Evolutionary conservation across 2,888 invertebrate species (phyloP).

Genomic region (Oxytorus armatus): DNA sequence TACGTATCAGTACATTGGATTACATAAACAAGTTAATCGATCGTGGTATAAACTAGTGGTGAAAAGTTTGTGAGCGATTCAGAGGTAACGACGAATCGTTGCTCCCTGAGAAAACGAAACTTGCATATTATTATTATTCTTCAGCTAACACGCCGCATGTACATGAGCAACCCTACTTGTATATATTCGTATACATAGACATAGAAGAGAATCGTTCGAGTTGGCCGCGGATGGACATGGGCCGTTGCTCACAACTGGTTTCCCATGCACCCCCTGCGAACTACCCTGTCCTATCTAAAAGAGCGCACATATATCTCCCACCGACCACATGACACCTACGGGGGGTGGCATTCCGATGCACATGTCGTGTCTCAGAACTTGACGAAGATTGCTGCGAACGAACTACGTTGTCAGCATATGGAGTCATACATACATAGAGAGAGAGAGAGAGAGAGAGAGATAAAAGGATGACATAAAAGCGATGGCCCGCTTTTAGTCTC

Average conservation of each 20-base stretch:
- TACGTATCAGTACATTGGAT: too few species aligned
- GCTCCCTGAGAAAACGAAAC: slow-evolving; percentile 16
- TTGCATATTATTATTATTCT: neutral
- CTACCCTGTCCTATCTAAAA: slow-evolving; percentile 63
- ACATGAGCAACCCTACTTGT: neutral
- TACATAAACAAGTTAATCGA: slow-evolving; percentile 18
- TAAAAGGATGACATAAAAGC: slow-evolving; percentile 5
- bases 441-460: neutral
- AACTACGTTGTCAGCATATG: slow-evolving; percentile 73
- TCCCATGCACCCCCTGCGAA: slow-evolving; percentile 84
- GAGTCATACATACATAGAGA: slow-evolving; percentile 41
- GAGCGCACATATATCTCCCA: slow-evolving; percentile 65
- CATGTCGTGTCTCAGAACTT: slow-evolving; percentile 74
- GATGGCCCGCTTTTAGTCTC: neutral
- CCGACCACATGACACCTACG: slow-evolving; percentile 81
- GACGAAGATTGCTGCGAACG: slow-evolving; percentile 45
- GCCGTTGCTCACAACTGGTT: slow-evolving; percentile 80
- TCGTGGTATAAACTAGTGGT: neutral
- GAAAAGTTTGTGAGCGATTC: neutral
- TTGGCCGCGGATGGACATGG: slow-evolving; percentile 75
- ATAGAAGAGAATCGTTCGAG: slow-evolving; percentile 58
- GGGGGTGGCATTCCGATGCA: slow-evolving; percentile 80
- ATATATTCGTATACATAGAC: slow-evolving; percentile 4
- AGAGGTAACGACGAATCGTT: slow-evolving; percentile 20
- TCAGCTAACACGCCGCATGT: neutral